These are phyloP conservation scores for Dendrocincla tyrannina DNA, from an alignment of 2,797 vertebrate genomes.

Conservation along the genomic window DNA sequence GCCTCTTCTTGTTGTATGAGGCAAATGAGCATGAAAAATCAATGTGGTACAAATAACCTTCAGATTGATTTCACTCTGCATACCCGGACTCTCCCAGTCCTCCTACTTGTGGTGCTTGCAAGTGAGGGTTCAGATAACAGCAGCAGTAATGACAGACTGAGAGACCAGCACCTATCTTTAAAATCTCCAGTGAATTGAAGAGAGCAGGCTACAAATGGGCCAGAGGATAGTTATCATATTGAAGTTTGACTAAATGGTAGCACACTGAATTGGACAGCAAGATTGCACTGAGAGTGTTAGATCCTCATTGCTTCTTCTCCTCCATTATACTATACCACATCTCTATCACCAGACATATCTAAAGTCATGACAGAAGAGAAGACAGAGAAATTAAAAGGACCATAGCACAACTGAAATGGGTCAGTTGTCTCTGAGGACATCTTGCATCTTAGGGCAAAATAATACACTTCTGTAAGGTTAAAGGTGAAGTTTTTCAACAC, in stretches of 20 bases:
- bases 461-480: not conserved
- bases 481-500: not conserved
- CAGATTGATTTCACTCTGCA: not conserved
- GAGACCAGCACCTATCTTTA: not conserved
- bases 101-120: not conserved
- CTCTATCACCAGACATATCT: accelerated
- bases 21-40: not conserved
- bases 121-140: not conserved
- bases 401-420: accelerated
- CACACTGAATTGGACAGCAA: not conserved
- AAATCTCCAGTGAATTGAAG: not conserved
- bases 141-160: not conserved
- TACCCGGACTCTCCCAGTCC: not conserved
- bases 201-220: not conserved
- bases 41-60: not conserved
- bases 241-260: not conserved
- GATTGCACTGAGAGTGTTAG: not conserved
- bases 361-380: not conserved
- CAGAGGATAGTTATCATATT: not conserved
- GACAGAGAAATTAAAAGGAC: not conserved
- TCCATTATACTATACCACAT: not conserved
- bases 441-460: not conserved
- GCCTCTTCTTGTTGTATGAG: not conserved
- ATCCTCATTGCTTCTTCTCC: not conserved
- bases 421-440: not conserved